Conservation (phyloP, 1,140 invertebrate species). For the Drosophila sp. region DNA sequence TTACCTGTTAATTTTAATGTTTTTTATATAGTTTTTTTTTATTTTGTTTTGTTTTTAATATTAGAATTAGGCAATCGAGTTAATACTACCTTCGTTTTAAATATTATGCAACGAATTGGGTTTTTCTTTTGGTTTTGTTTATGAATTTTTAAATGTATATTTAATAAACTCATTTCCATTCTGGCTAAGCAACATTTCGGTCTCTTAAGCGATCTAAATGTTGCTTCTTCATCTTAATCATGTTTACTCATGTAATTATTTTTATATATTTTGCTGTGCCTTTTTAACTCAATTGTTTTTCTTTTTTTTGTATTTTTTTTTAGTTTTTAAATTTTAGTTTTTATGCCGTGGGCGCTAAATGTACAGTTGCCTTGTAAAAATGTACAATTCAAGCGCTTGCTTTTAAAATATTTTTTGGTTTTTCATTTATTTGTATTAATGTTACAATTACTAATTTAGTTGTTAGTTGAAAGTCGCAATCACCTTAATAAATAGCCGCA, state of each 20-base stretch:
- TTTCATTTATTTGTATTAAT: slow-evolving; percentile 37
- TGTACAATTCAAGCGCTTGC: slow-evolving; percentile 81
- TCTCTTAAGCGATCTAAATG: slow-evolving; percentile 37
- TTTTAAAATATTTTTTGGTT: slow-evolving; percentile 74
- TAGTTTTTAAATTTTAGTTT: slow-evolving; percentile 51
- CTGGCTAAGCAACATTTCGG: slow-evolving; percentile 73
- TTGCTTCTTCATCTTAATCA: slow-evolving; percentile 50
- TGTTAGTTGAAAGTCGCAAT: slow-evolving; percentile 60
- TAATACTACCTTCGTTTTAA: slow-evolving; percentile 84
- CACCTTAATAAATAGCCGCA: slow-evolving; percentile 74
- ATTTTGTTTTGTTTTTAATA: slow-evolving; percentile 72
- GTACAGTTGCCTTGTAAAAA: slow-evolving; percentile 83
- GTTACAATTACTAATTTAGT: slow-evolving; percentile 78
- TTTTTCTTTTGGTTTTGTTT: slow-evolving; percentile 58
- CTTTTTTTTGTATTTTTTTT: slow-evolving; percentile 34
- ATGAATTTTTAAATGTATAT: slow-evolving; percentile 81
- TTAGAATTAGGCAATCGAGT: slow-evolving; percentile 85
- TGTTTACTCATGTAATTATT: slow-evolving; percentile 52
- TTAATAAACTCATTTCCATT: slow-evolving; percentile 82
- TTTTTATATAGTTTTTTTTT: slow-evolving; percentile 64
- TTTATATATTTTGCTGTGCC: slow-evolving; percentile 67
- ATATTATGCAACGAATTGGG: slow-evolving; percentile 82
- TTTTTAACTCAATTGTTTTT: slow-evolving; percentile 71
- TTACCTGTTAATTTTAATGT: slow-evolving; percentile 80
- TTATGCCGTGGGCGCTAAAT: slow-evolving; percentile 80